Evolutionary conservation across 2,113 vertebrate genomes (phyloP).

Genomic region (Cyprinodon tularosa): DNA sequence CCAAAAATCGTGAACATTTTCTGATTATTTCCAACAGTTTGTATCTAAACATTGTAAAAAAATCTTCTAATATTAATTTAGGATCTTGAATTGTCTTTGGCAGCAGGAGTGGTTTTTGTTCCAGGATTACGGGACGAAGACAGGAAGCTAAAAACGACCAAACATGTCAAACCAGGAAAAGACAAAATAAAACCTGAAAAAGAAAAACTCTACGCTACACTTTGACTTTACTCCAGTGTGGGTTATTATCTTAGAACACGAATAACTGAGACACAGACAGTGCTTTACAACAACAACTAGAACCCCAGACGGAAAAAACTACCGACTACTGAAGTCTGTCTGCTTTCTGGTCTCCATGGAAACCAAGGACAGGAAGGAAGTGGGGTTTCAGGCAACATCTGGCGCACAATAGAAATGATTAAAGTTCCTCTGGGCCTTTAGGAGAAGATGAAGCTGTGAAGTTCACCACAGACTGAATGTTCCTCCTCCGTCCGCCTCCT

Average conservation of each 20-base stretch:
- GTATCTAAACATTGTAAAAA: neutral
- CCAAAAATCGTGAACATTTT: neutral
- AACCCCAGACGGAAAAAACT: slow-evolving; percentile 73
- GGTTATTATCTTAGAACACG: slow-evolving; percentile 73
- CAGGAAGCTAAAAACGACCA: neutral
- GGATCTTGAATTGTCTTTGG: too few relatives aligned
- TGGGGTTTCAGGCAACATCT: slow-evolving; percentile 20
- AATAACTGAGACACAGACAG: slow-evolving; percentile 74
- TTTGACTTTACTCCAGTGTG: slow-evolving; percentile 87
- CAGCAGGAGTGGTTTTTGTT: too few relatives aligned
- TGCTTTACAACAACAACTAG: slow-evolving; percentile 80
- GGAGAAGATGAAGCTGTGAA: slow-evolving; percentile 24
- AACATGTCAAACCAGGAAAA: slow-evolving; percentile 37
- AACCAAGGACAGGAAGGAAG: neutral
- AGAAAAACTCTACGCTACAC: slow-evolving; percentile 58
- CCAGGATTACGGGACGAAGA: too few relatives aligned
- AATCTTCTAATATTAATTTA: too few relatives aligned
- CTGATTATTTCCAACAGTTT: neutral
- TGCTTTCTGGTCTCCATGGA: slow-evolving; percentile 49
- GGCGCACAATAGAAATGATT: slow-evolving; percentile 11
- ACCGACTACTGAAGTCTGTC: slow-evolving; percentile 34
- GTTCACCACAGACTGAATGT: slow-evolving; percentile 7
- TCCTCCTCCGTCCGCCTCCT: neutral
- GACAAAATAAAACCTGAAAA: slow-evolving; percentile 51
- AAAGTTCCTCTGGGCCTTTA: slow-evolving; percentile 1